Percentiles rank a stretch among this genome's conserved stretches.
These are phyloP conservation scores for Drosophila orosa DNA, from an alignment of 1,140 invertebrate species.

Conservation along the genomic window DNA sequence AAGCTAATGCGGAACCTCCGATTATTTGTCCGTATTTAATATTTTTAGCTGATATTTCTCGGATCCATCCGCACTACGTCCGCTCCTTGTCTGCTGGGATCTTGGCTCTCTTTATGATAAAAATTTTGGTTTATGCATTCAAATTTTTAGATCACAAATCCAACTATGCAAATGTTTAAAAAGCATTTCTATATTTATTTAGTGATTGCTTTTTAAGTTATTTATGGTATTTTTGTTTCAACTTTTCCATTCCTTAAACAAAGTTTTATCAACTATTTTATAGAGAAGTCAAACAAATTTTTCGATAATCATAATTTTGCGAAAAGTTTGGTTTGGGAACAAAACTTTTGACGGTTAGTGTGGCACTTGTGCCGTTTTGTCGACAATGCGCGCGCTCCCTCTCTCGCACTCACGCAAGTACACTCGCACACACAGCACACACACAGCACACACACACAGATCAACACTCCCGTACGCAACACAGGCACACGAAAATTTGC, in stretches of 20 bases:
- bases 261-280: neutral
- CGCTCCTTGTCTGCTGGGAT: too few relatives aligned
- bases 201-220: neutral
- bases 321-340: conserved; percentile 5
- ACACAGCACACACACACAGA: conserved; percentile 48
- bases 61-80: too few relatives aligned
- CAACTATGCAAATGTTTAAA: too few relatives aligned
- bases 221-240: neutral
- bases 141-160: neutral
- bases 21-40: too few relatives aligned
- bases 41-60: too few relatives aligned
- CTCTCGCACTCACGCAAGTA: conserved; percentile 71
- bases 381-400: conserved; percentile 76
- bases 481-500: conserved; percentile 57
- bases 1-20: too few relatives aligned
- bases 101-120: too few relatives aligned
- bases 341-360: conserved; percentile 56
- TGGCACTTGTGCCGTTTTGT: conserved; percentile 78
- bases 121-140: neutral
- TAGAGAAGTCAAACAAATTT: neutral
- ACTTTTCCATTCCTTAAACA: neutral
- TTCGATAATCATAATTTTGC: neutral
- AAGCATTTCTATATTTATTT: neutral
- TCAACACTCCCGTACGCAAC: conserved; percentile 17
- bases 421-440: conserved; percentile 53